phyloP scores from a whole-genome alignment of 1,140 invertebrate species.

The Drosophila lacteicornis region DNA sequence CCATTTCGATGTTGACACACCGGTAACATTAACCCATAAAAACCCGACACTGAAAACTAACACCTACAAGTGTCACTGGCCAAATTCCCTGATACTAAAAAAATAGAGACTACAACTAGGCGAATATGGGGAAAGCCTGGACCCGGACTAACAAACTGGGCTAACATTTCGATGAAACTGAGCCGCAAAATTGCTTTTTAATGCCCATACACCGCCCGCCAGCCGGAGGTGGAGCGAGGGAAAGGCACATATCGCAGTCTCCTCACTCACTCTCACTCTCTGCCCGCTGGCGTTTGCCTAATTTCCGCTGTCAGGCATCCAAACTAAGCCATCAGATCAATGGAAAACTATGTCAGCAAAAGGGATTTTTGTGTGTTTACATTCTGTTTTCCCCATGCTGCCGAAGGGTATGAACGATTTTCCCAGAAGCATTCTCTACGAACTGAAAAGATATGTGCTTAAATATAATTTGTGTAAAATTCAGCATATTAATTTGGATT shows the following conservation, averaged over 20 bases:
- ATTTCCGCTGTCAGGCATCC: constrained; percentile 48
- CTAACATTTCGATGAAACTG: constrained; percentile 55
- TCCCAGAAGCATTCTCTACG: no score
- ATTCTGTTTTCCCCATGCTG: constrained; percentile 10
- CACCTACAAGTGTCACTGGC: constrained; percentile 28
- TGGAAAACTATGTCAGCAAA: constrained; percentile 57
- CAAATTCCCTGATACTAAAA: constrained; percentile 9
- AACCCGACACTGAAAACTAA: constrained; percentile 15
- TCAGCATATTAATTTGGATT: not conserved
- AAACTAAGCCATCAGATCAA: constrained; percentile 55
- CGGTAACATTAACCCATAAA: constrained; percentile 36
- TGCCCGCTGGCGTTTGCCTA: constrained; percentile 36
- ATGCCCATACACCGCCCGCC: constrained; percentile 24
- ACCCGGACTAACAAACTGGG: constrained; percentile 22
- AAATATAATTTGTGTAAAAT: not conserved
- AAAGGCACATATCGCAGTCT: constrained; percentile 9
- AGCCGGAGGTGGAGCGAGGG: not conserved
- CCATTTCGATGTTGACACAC: constrained; percentile 33
- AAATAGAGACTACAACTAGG: constrained; percentile 32
- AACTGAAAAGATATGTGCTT: not conserved
- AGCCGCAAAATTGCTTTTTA: constrained; percentile 65
- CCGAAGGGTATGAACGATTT: constrained; percentile 20
- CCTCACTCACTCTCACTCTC: not conserved
- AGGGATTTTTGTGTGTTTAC: constrained; percentile 42
- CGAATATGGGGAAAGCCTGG: constrained; percentile 17